These are phyloP conservation scores for Nomada fucata DNA, from an alignment of 2,888 invertebrate species.

Conservation along the genomic window DNA sequence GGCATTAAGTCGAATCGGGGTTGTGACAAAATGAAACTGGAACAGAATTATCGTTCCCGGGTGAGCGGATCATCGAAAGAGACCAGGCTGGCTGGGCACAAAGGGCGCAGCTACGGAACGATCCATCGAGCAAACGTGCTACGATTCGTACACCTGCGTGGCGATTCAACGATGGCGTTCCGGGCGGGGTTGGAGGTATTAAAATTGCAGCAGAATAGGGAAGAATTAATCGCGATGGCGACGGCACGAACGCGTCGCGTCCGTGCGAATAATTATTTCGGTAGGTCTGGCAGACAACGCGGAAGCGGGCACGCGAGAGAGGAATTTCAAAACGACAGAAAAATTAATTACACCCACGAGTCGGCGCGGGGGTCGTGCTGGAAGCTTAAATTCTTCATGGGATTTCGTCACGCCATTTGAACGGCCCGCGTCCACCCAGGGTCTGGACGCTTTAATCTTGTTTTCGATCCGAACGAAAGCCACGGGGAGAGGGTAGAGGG, in stretches of 20 bases:
- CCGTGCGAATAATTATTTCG: constrained; percentile 46
- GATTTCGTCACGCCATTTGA: constrained; percentile 35
- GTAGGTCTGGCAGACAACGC: constrained; percentile 25
- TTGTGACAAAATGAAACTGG: background rate
- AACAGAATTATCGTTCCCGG: no score
- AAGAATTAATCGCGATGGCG: constrained; percentile 43
- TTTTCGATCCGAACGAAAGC: background rate
- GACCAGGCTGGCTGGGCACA: background rate
- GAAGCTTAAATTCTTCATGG: constrained; percentile 58
- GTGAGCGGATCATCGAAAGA: no score
- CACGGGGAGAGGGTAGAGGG: background rate
- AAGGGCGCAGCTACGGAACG: background rate
- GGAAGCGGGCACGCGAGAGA: constrained; percentile 30
- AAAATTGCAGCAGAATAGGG: constrained; percentile 42
- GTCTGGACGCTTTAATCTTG: constrained; percentile 1
- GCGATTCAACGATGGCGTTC: no score
- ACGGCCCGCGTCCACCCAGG: constrained; percentile 3
- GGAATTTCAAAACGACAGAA: constrained; percentile 49
- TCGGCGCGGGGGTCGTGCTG: constrained; percentile 26
- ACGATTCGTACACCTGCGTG: no score
- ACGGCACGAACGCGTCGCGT: constrained; percentile 29
- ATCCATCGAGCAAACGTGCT: constrained; percentile 11
- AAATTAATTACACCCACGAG: constrained; percentile 61
- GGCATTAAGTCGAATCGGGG: background rate
- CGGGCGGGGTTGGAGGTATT: constrained; percentile 5